These are phyloP conservation scores for Deilephila elpenor DNA, from an alignment of 2,888 invertebrate genomes.

Conservation along the genomic window DNA sequence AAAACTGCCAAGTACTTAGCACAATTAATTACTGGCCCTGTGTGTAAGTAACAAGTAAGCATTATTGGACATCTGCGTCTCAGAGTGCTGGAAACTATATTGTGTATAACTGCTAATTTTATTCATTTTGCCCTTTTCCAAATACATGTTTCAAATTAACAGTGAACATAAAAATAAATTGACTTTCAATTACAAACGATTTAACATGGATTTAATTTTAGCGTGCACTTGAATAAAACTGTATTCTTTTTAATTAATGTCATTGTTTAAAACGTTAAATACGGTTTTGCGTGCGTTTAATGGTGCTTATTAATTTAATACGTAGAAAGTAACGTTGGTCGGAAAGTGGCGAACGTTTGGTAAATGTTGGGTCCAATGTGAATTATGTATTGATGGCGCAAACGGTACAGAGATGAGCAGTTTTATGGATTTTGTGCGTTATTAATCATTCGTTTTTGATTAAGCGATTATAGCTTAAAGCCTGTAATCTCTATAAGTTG, in stretches of 20 bases:
- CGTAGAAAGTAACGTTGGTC: constrained; percentile 20
- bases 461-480: no score
- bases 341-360: background rate
- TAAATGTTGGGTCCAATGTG: background rate
- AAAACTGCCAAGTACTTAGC: no score
- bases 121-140: no score
- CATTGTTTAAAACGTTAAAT: constrained; percentile 20
- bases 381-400: background rate
- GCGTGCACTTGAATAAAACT: constrained; percentile 9
- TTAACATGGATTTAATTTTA: constrained; percentile 24
- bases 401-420: background rate
- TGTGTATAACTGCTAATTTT: no score
- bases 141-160: background rate
- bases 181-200: constrained; percentile 22
- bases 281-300: constrained; percentile 23
- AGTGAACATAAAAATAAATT: background rate
- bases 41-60: no score
- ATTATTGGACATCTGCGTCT: no score
- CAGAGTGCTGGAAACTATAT: no score
- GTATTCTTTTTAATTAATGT: constrained; percentile 3
- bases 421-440: background rate
- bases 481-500: no score
- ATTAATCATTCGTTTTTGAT: no score
- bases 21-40: no score
- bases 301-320: constrained; percentile 29